Conservation (phyloP, 2,888 invertebrate species). For the Listrodromus nycthemerus region DNA sequence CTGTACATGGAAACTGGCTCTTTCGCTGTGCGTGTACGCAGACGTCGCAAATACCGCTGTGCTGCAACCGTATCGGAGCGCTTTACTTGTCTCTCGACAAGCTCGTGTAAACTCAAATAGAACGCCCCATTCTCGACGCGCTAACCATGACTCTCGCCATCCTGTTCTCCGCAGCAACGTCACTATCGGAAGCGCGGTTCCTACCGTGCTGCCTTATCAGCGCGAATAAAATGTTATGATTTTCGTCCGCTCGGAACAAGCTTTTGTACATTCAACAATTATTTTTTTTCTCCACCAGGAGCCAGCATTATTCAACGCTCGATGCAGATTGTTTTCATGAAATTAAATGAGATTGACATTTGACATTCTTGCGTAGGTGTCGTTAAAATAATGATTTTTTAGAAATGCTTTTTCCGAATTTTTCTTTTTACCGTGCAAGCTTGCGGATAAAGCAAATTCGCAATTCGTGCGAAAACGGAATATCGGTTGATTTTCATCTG, state of each 20-base stretch:
- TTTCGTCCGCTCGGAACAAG: background rate
- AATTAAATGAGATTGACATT: no score
- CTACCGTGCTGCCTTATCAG: constrained; percentile 1
- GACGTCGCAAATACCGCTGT: background rate
- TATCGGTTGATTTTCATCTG: constrained; percentile 58
- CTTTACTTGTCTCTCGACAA: constrained; percentile 1
- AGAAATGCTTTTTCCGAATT: background rate
- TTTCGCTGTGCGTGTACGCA: background rate
- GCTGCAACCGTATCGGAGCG: constrained; percentile 5
- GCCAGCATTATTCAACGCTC: no score
- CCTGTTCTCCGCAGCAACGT: background rate
- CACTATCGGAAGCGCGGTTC: background rate
- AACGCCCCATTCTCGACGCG: constrained; percentile 11
- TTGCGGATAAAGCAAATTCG: constrained; percentile 35
- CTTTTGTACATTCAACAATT: background rate
- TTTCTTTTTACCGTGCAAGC: background rate
- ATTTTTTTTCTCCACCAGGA: no score
- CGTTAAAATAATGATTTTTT: no score
- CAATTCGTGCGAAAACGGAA: constrained; percentile 48
- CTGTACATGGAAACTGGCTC: background rate
- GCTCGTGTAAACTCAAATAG: constrained; percentile 12
- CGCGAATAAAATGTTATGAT: background rate
- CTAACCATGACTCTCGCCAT: constrained; percentile 7
- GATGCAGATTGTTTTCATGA: no score
- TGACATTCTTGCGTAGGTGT: no score